Evolutionary conservation across 1,140 invertebrate genomes (phyloP).

Genomic region (Cotesia chilonis): DNA sequence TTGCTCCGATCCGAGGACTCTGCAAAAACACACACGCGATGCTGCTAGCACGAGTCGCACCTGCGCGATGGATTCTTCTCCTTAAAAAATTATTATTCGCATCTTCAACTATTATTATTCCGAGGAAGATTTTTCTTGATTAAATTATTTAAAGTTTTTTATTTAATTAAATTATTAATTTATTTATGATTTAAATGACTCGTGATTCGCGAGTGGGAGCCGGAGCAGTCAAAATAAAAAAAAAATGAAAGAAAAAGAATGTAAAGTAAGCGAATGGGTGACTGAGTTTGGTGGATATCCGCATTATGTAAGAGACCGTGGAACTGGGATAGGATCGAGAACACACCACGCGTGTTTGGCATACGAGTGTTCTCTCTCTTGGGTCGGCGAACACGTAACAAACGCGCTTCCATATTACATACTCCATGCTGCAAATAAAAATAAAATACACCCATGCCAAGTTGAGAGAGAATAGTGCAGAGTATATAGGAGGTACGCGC

Average conservation of each 20-base stretch:
- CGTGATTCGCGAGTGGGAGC: neutral
- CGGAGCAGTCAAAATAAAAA: neutral
- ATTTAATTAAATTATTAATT: neutral
- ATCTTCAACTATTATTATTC: neutral
- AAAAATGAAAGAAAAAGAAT: neutral
- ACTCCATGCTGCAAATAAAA: neutral
- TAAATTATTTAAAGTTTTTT: too few relatives aligned
- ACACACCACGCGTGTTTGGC: conserved; percentile 18
- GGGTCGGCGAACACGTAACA: too few relatives aligned
- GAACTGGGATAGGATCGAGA: conserved; percentile 18
- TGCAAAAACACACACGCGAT: conserved; percentile 64
- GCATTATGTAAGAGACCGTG: conserved; percentile 30
- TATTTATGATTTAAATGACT: neutral
- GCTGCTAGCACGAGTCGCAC: conserved; percentile 57
- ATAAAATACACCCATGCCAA: neutral
- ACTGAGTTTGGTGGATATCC: conserved; percentile 9
- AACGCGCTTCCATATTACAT: too few relatives aligned
- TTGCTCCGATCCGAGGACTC: conserved; percentile 41
- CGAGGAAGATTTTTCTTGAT: too few relatives aligned
- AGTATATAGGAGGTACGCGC: conserved; percentile 6
- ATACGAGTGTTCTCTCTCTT: conserved; percentile 5
- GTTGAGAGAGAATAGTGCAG: too few relatives aligned
- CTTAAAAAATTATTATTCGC: neutral
- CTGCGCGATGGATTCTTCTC: conserved; percentile 13
- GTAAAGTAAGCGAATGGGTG: neutral